A percentile compares a stretch with the other conserved stretches of the same genome.
Evolutionary conservation across 2,113 vertebrate genomes (phyloP).

Genomic region (Plestiodon gilberti): DNA sequence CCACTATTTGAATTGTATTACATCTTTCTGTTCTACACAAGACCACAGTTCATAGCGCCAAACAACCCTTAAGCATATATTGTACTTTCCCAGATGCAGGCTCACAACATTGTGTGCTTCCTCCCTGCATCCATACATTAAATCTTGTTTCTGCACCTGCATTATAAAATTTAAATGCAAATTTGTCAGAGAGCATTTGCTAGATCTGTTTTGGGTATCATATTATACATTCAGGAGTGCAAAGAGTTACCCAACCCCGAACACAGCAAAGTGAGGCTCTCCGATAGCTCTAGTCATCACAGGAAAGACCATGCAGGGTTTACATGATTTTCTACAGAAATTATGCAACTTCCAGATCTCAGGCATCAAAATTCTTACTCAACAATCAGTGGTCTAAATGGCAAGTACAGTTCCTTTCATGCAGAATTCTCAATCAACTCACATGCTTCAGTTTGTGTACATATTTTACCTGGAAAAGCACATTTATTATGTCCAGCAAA

Average conservation of each 20-base stretch:
- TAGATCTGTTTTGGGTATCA: background rate
- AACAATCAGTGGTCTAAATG: background rate
- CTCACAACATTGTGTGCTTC: too few relatives aligned
- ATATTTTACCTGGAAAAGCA: background rate
- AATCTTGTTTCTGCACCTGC: background rate
- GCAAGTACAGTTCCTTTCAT: background rate
- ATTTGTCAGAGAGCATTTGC: background rate
- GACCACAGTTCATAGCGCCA: background rate
- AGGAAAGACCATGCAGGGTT: background rate
- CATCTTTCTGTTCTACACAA: background rate
- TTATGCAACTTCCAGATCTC: background rate
- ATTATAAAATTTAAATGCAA: background rate
- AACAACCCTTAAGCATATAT: background rate
- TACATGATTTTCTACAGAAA: background rate
- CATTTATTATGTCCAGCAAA: background rate
- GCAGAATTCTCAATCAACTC: background rate
- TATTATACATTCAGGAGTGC: background rate
- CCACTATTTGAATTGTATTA: background rate
- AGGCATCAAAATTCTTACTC: background rate
- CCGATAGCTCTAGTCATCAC: background rate
- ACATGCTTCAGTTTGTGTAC: background rate
- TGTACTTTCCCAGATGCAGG: background rate
- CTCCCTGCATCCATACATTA: background rate
- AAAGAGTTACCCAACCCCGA: background rate
- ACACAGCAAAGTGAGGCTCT: background rate